Conservation (phyloP, 2,797 vertebrate genomes). For the Lateolabrax maculatus region DNA sequence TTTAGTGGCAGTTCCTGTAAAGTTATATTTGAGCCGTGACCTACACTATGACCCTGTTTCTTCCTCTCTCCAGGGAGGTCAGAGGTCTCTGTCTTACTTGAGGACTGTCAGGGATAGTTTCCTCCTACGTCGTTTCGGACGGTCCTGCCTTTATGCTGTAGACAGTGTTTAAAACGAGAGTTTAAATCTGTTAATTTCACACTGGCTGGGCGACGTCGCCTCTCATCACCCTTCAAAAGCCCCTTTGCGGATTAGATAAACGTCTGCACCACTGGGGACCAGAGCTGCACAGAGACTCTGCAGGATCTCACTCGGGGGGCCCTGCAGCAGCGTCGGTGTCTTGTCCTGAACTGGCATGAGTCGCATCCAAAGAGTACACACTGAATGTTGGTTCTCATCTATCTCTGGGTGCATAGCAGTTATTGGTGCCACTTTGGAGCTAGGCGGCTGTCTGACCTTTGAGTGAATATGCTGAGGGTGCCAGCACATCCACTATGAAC, state of each 20-base stretch:
- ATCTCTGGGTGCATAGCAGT: not conserved
- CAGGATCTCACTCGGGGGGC: not conserved
- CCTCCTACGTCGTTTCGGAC: not conserved
- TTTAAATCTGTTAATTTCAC: not conserved
- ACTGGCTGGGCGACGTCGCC: not conserved
- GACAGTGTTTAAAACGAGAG: not conserved
- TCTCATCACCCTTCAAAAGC: conserved; percentile 34
- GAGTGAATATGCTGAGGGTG: conserved; percentile 55
- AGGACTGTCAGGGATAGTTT: not conserved
- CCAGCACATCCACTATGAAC: conserved; percentile 43
- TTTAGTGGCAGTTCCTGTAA: not conserved
- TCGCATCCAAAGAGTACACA: conserved; percentile 1
- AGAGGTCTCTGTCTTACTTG: conserved; percentile 17
- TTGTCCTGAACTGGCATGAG: conserved; percentile 25
- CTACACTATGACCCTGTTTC: not conserved
- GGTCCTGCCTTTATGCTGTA: not conserved
- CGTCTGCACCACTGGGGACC: not conserved
- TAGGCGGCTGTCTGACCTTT: conserved; percentile 66
- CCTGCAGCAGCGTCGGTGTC: not conserved
- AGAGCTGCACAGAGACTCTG: conserved; percentile 13
- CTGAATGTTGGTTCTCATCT: conserved; percentile 12
- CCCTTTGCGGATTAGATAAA: conserved; percentile 27
- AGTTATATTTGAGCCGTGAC: not conserved
- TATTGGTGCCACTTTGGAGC: conserved; percentile 36
- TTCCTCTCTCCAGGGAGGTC: conserved; percentile 16